phyloP scores from a whole-genome alignment of 2,888 invertebrate species.

The Trichopria drosophilae region DNA sequence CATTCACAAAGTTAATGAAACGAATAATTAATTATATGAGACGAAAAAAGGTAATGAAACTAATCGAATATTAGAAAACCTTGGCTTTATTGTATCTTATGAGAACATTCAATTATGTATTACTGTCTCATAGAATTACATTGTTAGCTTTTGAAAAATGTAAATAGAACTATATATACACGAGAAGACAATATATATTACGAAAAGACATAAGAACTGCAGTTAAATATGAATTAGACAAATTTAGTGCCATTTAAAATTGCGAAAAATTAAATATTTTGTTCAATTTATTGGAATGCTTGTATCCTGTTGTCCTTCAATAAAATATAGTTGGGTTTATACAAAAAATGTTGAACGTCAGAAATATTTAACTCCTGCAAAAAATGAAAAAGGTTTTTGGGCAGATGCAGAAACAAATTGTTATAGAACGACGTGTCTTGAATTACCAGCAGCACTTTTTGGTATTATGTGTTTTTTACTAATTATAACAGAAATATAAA shows the following conservation, averaged over 20 bases:
- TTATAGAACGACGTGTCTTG: conserved; percentile 31
- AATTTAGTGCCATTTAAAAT: not conserved
- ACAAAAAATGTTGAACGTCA: conserved; percentile 24
- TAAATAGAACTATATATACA: too few species aligned
- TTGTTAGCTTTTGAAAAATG: conserved; percentile 23
- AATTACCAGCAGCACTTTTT: conserved; percentile 22
- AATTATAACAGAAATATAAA: not conserved
- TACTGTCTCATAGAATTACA: conserved; percentile 3
- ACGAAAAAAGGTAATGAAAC: not conserved
- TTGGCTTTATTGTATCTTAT: conserved; percentile 27
- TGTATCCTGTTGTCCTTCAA: conserved; percentile 18
- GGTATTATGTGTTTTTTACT: conserved; percentile 29
- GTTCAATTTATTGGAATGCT: conserved; percentile 25
- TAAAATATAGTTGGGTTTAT: conserved; percentile 22
- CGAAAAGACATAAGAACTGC: not conserved
- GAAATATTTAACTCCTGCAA: conserved; percentile 17
- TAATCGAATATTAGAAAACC: not conserved
- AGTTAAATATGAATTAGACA: not conserved
- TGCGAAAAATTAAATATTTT: conserved; percentile 19
- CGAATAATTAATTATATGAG: not conserved
- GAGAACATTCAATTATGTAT: conserved; percentile 24
- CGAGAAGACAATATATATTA: too few species aligned
- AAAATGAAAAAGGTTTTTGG: conserved; percentile 31
- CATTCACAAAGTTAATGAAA: not conserved
- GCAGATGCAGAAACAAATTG: conserved; percentile 12